Evolutionary conservation across 2,888 invertebrate species (phyloP), one percentile per base, ranked within the genome.

Genomic region (Ormyrus pomaceus): DNA sequence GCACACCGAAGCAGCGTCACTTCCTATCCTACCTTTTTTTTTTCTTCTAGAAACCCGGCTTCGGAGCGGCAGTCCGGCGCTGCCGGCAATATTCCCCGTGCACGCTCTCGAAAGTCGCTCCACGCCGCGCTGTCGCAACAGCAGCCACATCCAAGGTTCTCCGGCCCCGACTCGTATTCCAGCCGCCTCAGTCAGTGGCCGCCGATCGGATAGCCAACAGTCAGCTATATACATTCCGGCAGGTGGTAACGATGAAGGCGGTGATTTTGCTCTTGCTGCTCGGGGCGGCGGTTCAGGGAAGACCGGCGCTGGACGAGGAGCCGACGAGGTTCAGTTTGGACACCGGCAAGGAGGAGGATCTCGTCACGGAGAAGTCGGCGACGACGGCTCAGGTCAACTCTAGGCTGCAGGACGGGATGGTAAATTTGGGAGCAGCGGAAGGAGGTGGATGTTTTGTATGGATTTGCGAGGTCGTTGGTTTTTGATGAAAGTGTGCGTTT

Each of bases 241-340:
- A 45, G 34, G 4, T n/a, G 13, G n/a, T 4, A 11, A 75, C 8
- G 51, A 68, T 75, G 75, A 34, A 45, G 55, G 19, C 9, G 50
- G 19, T 19, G 8, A 0, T 62, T 2, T 65, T 45, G 46, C 34
- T 48, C 6, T 50, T 75, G 46, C 6, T 46, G 19, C 2, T 34
- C 9, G 19, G 7, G 6, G n/a, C n/a, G 2, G 10, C n/a, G 45
- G 19, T 10, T 4, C 55, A 70, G 5, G 65, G 69, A 7, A 77
- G 45, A 48, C 82, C 82, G 4, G 53, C 70, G 1, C 10, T 73
- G 7, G 77, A 82, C 62, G 50, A 73, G 8, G 79, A 76, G 8
- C 80, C 80, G 34, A 59, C 70, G 13, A 80, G 61, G 46, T 80
- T 82, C 34, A 68, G 9, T 5, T 45, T 80, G 61, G 76, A 79